Conservation (phyloP, 2,797 vertebrate species). For the Austrolebias charrua region DNA sequence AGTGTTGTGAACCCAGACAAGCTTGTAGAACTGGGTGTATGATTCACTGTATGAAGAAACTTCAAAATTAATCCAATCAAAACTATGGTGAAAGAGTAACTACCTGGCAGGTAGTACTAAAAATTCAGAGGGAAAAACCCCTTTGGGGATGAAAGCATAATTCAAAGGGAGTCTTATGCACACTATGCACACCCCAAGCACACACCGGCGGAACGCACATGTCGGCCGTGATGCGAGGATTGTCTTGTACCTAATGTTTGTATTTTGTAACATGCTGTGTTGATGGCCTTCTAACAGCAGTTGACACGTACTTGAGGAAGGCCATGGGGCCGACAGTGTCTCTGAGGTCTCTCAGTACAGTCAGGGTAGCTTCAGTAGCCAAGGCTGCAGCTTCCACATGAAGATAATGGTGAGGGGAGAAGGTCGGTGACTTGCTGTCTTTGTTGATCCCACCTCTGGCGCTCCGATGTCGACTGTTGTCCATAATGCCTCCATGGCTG, state of each 20-base stretch:
- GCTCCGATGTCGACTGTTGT: constrained; percentile 76
- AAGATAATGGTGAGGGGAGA: constrained; percentile 87
- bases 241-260: neutral
- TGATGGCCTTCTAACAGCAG: neutral
- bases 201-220: too few species aligned
- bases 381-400: constrained; percentile 80
- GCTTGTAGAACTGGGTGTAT: too few species aligned
- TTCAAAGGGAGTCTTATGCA: too few species aligned
- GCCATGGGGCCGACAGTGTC: constrained; percentile 74
- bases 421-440: constrained; percentile 83
- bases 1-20: too few species aligned
- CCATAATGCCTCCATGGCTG: constrained; percentile 87
- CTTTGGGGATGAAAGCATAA: too few species aligned
- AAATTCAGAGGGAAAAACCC: too few species aligned
- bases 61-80: too few species aligned
- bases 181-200: too few species aligned
- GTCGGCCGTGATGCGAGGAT: too few species aligned
- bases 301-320: constrained; percentile 79
- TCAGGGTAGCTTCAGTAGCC: constrained; percentile 81
- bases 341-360: constrained; percentile 80
- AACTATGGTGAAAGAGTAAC: too few species aligned
- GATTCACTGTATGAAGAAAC: too few species aligned
- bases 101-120: too few species aligned
- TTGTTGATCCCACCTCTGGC: constrained; percentile 89
- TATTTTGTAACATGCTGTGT: neutral